Evolutionary conservation across 2,113 vertebrate species (phyloP), one percentile per base, ranked within the genome.

Genomic region (Trogon surrucura): DNA sequence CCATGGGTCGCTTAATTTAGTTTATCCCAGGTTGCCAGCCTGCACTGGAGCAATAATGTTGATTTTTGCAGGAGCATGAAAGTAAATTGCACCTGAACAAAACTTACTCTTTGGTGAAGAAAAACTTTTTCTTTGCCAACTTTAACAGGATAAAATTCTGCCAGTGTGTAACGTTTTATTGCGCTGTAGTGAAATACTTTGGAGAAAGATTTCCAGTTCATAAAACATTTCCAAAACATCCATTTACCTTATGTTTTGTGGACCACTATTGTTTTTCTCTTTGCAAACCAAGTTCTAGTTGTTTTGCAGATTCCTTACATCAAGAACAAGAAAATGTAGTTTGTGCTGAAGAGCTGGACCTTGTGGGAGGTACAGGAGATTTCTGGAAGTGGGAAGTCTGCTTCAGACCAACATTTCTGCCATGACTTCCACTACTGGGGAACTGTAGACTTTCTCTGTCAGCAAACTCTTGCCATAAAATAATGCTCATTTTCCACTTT

Each of bases 201-300:
- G 5, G 70, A 97, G 95, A 96, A 97, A 96, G 84, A 91, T 95
- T 97, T 97, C 96, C 95, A 96, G 93, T 80, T 95, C 94, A 90
- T 95, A 96, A 95, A 97, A 64, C 69, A 65, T 82, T 95, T 97
- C 91, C 56, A 97, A 97, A 97, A 94, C 1, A 1, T 53, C 8
- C 2, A 80, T 34, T 84, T 56, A 85, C 65, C 69, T 97, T 96
- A 84, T 29, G 71, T 89, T 96, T 92, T 21, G 7, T 79, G 38
- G 34, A 41, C 23, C 57, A 48, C 92, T 93, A 89, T 95, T 5
- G 21, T 94, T 94, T 96, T 94, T 91, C 66, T 90, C 87, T 92
- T 60, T 92, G 78, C 75, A 77, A 89, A 95, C 72, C 48, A 58
- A 64, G 38, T 93, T 94, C 54, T 80, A 56, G 41, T 73, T 88